Evolutionary conservation across 2,113 vertebrate species (phyloP), one percentile per base, ranked within the genome.

Genomic region (Neomonachus schauinslandi): DNA sequence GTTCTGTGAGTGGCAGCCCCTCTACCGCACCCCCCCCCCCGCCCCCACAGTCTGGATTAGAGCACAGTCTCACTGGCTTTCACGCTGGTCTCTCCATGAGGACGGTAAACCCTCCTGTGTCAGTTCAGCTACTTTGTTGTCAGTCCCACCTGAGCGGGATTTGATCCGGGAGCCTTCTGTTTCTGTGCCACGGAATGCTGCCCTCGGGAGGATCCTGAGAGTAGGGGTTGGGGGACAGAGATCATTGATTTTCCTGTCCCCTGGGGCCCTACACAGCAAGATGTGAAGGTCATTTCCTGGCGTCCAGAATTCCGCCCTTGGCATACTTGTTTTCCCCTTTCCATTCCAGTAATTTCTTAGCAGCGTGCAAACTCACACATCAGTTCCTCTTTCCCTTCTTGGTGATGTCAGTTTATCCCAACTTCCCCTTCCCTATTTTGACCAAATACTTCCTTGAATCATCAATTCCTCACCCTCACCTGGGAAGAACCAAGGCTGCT

Each of bases 1-100:
- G 15, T 26, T 42, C 19, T 13, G 31, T n/a, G 12, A 49, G 49
- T 1, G 2, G 5, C 46, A 61, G 77, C 51, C 14, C 28, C 15
- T 26, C 0, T 0, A 69, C 8, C 31, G 10, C 0, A 1, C 11
- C 6, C n/a, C 42, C 11, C 15, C 11, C 24, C 16, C 18, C 21
- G 3, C 18, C 11, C 18, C 36, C 4, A 5, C 26, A 15, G 16
- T 28, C 46, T 7, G 10, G 31, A 3, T 8, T 31, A 42, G 71
- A 22, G 16, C 55, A 39, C 9, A 2, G n/a, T 1, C 67, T 65
- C 46, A 8, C 57, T 26, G 39, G 33, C 31, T 10, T 42, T 21
- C 18, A 2, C 77, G 0, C 22, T 49, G 18, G 59, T 53, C 67
- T 82, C 46, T 69, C 55, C 1, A 5, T 14, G 81, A 86, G 6